Conservation (phyloP, 1,140 invertebrate genomes). For the Pseudomyrmex flavicornis region DNA sequence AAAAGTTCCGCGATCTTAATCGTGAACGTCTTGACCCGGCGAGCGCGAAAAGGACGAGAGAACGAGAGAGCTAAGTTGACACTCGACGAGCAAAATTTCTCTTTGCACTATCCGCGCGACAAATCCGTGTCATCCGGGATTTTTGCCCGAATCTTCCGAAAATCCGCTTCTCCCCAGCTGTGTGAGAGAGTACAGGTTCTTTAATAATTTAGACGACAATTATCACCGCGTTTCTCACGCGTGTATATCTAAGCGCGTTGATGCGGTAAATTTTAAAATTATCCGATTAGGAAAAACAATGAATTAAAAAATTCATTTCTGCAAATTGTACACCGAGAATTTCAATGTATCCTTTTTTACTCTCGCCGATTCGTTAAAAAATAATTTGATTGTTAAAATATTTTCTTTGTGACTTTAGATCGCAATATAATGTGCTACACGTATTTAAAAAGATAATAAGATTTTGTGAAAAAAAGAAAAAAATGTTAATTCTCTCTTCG, state of each 20-base stretch:
- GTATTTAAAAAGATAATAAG: no score
- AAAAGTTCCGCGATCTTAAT: constrained; percentile 46
- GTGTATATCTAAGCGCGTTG: neutral
- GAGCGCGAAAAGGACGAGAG: constrained; percentile 24
- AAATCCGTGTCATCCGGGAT: constrained; percentile 22
- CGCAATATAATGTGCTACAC: no score
- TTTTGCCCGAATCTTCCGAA: neutral
- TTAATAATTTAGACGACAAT: constrained; percentile 18
- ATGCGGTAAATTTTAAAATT: neutral
- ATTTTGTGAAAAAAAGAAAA: neutral
- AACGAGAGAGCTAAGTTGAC: constrained; percentile 44
- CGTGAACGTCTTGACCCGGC: constrained; percentile 43
- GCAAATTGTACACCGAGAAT: no score
- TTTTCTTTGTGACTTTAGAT: no score
- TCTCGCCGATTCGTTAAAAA: no score
- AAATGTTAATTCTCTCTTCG: neutral
- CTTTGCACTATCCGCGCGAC: constrained; percentile 40
- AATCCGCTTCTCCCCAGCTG: no score
- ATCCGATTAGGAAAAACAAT: no score
- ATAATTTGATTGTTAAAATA: no score
- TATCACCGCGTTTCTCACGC: neutral
- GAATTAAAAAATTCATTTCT: no score
- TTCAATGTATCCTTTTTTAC: no score
- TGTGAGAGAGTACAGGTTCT: neutral
- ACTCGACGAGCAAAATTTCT: constrained; percentile 50